A percentile compares a stretch with the other conserved stretches of the same genome.
Conservation (phyloP, 2,888 invertebrate genomes). For the Magallana nippona region DNA sequence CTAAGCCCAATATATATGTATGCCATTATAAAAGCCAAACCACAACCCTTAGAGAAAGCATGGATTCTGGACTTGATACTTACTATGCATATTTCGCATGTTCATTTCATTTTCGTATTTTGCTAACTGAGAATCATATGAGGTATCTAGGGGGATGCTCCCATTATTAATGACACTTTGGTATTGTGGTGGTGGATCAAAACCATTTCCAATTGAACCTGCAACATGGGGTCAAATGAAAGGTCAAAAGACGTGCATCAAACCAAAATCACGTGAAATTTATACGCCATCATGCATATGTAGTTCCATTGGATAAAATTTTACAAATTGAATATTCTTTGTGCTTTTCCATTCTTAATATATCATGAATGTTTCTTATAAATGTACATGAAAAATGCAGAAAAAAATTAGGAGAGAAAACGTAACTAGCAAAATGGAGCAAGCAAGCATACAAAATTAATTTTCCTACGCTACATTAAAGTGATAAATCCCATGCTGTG, state of each 20-base stretch:
- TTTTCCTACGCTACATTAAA: constrained; percentile 21
- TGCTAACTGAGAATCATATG: constrained; percentile 67
- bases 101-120: constrained; percentile 72
- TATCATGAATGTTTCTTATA: not conserved
- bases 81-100: constrained; percentile 58
- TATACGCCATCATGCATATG: constrained; percentile 27
- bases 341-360: constrained; percentile 4
- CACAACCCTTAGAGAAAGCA: constrained; percentile 8
- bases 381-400: constrained; percentile 1
- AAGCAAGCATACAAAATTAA: constrained; percentile 30
- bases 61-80: constrained; percentile 27
- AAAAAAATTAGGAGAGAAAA: not conserved
- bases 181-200: constrained; percentile 43
- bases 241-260: constrained; percentile 36
- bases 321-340: constrained; percentile 1
- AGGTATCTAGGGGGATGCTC: constrained; percentile 61
- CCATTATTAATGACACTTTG: constrained; percentile 58
- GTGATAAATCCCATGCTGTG: constrained; percentile 30
- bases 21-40: not conserved
- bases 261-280: constrained; percentile 21
- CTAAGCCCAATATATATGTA: not conserved
- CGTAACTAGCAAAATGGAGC: constrained; percentile 2
- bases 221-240: constrained; percentile 45
- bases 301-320: constrained; percentile 17
- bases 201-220: constrained; percentile 42